These are phyloP conservation scores for Mormoops blainvillei DNA, from an alignment of 2,113 vertebrate species.

Conservation along the genomic window DNA sequence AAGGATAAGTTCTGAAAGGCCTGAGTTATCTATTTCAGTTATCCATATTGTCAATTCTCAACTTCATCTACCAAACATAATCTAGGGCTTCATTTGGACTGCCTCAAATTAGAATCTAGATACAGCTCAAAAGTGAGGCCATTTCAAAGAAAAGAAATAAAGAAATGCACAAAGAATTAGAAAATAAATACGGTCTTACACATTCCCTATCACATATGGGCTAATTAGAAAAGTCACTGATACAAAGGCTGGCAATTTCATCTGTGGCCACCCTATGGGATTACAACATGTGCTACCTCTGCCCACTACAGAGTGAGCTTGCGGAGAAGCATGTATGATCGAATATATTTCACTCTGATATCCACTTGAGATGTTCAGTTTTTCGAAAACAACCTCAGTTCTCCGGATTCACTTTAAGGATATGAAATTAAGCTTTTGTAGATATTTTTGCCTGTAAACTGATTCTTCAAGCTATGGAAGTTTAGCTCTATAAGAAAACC, in stretches of 20 bases:
- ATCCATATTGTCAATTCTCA: not conserved
- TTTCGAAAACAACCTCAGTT: not conserved
- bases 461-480: not conserved
- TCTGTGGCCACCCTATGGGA: not conserved
- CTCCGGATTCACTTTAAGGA: not conserved
- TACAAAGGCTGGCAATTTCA: not conserved
- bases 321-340: not conserved
- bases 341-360: slow-evolving; percentile 19
- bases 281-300: not conserved
- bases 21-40: not conserved
- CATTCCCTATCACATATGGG: not conserved
- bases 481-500: not conserved
- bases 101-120: not conserved
- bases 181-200: not conserved
- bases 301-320: not conserved
- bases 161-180: not conserved
- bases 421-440: slow-evolving; percentile 4
- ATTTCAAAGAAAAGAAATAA: not conserved
- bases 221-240: not conserved
- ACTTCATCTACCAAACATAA: not conserved
- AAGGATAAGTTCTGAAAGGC: not conserved
- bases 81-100: not conserved
- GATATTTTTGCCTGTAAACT: not conserved
- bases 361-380: not conserved
- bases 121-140: not conserved